phyloP scores from a whole-genome alignment of 2,113 vertebrate species.

The Irena cyanogastra region DNA sequence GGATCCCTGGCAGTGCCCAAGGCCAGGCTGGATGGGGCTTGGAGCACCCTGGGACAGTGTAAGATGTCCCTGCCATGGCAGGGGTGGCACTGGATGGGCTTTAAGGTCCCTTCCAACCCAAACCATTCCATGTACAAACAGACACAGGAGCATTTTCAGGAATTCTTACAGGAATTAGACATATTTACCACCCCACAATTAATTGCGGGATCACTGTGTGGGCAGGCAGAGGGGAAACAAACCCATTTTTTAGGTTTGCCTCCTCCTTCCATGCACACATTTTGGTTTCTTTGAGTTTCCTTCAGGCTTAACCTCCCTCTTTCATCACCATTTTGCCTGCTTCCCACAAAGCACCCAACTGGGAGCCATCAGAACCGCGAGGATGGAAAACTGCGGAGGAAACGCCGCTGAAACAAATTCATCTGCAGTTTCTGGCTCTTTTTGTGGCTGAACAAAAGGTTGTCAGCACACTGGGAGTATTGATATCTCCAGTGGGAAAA shows the following conservation, averaged over 20 bases:
- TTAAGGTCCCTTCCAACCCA: not conserved
- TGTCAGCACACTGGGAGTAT: not conserved
- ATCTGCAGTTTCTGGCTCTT: not conserved
- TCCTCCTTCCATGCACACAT: not conserved
- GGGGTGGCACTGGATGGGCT: fast-evolving
- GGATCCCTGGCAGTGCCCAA: not conserved
- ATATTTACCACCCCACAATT: not conserved
- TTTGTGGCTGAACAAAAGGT: not conserved
- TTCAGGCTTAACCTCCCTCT: not conserved
- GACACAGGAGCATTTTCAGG: not conserved
- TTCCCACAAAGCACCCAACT: not conserved
- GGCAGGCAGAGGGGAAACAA: not conserved
- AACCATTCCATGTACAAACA: not conserved
- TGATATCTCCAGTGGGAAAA: not conserved
- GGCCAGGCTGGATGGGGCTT: fast-evolving
- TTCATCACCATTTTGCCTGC: not conserved
- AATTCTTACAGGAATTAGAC: not conserved
- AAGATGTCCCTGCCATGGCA: not conserved
- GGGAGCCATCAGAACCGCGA: not conserved
- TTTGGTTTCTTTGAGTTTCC: not conserved
- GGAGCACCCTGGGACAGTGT: fast-evolving
- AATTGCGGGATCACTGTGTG: not conserved
- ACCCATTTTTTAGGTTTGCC: not conserved
- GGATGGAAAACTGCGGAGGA: not conserved
- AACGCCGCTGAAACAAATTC: fast-evolving